Evolutionary conservation across 2,797 vertebrate species (phyloP), one percentile per base, ranked within the genome.

Genomic region (Crocodylus rhombifer): DNA sequence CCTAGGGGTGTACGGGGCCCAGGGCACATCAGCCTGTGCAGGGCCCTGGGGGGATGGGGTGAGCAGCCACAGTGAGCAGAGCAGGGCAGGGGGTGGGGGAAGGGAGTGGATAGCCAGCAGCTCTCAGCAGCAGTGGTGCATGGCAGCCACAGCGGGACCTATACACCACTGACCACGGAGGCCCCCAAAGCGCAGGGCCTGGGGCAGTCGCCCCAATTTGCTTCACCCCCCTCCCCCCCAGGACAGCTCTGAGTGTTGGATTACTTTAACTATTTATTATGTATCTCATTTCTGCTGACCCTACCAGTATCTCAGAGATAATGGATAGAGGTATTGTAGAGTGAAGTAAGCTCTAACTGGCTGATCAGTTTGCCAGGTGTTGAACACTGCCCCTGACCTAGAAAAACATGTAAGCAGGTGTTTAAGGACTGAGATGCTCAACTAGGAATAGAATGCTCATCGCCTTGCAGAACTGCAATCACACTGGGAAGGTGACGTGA

Each of bases 221-320:
- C 42, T 51, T 10, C 42, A 51, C 42, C 10, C 9, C 42, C 42
- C 10, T 10, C 42, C 42, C 2, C 42, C 42, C 42, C 42, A 51
- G 42, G 42, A 51, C 10, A 55, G 12, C 10, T 11, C 77, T 83
- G 61, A 85, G 4, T 12, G 3, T 77, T 87, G 69, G 18, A 76
- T 80, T 84, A 83, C 67, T 94, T 83, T 82, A 86, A 6, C 12
- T 69, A 85, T 80, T 80, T 42, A 83, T 74, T 77, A 86, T 80
- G 67, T 26, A 86, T 8, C 30, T 4, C 79, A 3, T 1, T 89
- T 93, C 71, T 33, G n/a, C 75, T 82, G 51, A 82, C 62, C n/a
- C 84, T 75, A 77, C 28, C 14, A n/a, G 36, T 75, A 84, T 62
- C 79, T 56, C 4, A 77, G 16, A 79, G 74, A 86, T 84, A 87